Evolutionary conservation across 2,888 invertebrate genomes (phyloP).

Genomic region (Melinaea marsaeus): DNA sequence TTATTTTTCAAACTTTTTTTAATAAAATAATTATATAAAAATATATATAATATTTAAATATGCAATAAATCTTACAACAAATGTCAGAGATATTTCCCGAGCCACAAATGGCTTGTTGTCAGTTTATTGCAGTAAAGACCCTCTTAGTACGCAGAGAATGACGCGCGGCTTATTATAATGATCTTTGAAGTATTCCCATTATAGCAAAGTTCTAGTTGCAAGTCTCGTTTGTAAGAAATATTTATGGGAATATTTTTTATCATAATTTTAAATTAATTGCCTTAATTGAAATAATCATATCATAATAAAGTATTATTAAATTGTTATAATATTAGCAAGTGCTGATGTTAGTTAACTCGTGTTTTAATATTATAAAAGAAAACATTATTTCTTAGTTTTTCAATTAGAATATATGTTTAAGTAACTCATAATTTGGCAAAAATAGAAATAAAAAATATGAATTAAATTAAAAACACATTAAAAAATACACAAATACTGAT

Average conservation of each 20-base stretch:
- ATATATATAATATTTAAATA: conserved; percentile 46
- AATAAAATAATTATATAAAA: not conserved
- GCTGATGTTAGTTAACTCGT: too few relatives aligned
- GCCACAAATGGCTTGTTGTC: conserved; percentile 72
- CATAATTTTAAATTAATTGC: conserved; percentile 6
- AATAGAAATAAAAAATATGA: too few relatives aligned
- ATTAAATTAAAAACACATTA: too few relatives aligned
- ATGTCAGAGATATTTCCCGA: conserved; percentile 65
- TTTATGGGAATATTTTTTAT: conserved; percentile 24
- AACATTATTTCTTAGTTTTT: too few relatives aligned
- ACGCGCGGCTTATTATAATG: conserved; percentile 67
- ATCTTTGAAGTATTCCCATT: conserved; percentile 62
- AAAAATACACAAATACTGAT: too few relatives aligned
- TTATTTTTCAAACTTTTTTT: not conserved
- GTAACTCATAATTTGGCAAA: too few relatives aligned
- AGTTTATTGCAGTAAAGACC: conserved; percentile 72
- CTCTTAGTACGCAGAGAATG: conserved; percentile 63
- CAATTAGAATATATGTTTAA: too few relatives aligned
- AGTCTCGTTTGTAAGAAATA: conserved; percentile 25
- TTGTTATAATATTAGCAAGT: too few relatives aligned
- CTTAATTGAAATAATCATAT: too few relatives aligned
- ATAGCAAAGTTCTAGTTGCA: conserved; percentile 51
- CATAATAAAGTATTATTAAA: too few relatives aligned
- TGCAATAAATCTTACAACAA: conserved; percentile 64
- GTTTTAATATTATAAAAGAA: too few relatives aligned